Evolutionary conservation across 2,888 invertebrate genomes (phyloP), one percentile per base, ranked within the genome.

Genomic region (Brenthis ino): DNA sequence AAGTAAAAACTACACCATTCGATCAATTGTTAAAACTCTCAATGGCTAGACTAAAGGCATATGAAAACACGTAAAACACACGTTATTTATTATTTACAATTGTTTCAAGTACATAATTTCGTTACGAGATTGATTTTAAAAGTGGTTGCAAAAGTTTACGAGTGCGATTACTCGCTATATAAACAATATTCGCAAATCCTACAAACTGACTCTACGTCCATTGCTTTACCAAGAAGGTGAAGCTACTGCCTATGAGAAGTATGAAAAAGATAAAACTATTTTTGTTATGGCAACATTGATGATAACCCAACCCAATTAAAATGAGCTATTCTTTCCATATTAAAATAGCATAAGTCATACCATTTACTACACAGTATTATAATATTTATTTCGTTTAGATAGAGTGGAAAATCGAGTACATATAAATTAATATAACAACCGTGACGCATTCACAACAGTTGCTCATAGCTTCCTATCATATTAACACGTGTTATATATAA

Each of bases 91-190:
- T 75, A 72, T 80, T 82, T 79, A 80, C 83, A 82, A 84, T 85
- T 82, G 80, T 84, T 81, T 86, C 82, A 86, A 89, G 89, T 88
- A 90, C 88, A 89, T 90, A 78, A 81, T 88, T 84, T 78, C 80
- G 80, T 82, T 75, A 78, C 78, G 77, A 77, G 79, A 83, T 78
- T 76, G 82, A 82, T 85, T 91, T 88, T 87, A 83, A 90, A 90
- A 91, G 83, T 88, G 82, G 83, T 88, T 88, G 82, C 81, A 92
- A 93, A 93, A 92, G 91, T 93, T 92, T 92, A 84, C 80, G 80
- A 83, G 81, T 86, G 85, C 86, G 89, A 89, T 91, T 88, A 82
- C 83, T 89, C 91, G 79, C 85, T 87, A 90, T 93, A 91, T 92
- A 93, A 93, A 93, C 93, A 93, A 91, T 89, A 87, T 84, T 82